Evolutionary conservation across 30 jellyfish, hydroid and myxozoan genomes (phyloP).

Genomic region (Catostylus mosaicus): DNA sequence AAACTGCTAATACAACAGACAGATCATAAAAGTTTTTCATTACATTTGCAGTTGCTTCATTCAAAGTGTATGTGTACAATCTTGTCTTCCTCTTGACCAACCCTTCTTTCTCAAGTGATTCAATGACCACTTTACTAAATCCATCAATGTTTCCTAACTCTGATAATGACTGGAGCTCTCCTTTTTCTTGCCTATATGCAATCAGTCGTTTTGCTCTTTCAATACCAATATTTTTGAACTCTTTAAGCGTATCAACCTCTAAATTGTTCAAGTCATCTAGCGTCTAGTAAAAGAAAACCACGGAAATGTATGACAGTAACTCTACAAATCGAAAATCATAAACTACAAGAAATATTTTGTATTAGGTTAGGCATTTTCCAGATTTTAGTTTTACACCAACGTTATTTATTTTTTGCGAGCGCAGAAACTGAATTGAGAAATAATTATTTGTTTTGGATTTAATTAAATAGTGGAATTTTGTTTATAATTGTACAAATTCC

Average conservation of each 20-base stretch:
- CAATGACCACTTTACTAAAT: slow-evolving; percentile 16
- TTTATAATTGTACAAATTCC: too few species aligned
- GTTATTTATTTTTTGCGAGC: too few species aligned
- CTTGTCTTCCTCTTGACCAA: slow-evolving; percentile 12
- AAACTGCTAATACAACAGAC: too few species aligned
- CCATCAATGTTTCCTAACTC: slow-evolving; percentile 46
- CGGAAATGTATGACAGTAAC: too few species aligned
- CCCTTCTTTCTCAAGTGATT: slow-evolving; percentile 28
- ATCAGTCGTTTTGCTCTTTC: slow-evolving; percentile 43
- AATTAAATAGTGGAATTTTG: too few species aligned
- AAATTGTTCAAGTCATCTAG: slow-evolving; percentile 26
- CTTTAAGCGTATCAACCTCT: slow-evolving; percentile 6
- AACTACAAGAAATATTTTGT: too few species aligned
- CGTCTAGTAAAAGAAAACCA: not conserved
- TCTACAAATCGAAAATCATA: too few species aligned
- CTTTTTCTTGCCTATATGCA: slow-evolving; percentile 36
- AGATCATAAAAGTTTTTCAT: too few species aligned
- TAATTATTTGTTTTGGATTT: too few species aligned
- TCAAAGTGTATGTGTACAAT: not conserved
- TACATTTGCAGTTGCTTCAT: slow-evolving; percentile 26
- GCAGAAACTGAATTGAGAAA: too few species aligned
- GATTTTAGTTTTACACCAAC: too few species aligned
- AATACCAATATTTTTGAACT: slow-evolving; percentile 41
- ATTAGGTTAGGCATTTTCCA: too few species aligned
- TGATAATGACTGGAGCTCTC: slow-evolving; percentile 14